Evolutionary conservation across 2,797 vertebrate species (phyloP), one percentile per base, ranked within the genome.

Genomic region (Buphagus erythrorhynchus): DNA sequence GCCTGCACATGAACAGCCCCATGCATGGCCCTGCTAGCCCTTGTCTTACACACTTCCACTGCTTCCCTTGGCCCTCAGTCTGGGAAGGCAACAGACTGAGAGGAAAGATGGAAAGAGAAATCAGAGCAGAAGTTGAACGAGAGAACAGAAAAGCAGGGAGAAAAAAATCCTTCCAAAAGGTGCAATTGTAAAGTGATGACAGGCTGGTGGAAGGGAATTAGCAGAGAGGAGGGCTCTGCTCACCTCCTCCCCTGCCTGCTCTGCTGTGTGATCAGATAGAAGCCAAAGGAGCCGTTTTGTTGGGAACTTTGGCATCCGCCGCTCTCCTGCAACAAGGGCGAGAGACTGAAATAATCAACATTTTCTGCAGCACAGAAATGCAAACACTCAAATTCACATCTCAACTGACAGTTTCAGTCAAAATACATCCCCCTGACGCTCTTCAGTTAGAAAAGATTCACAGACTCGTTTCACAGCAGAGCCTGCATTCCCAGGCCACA

Each of bases 321-420:
- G 0, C 93, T 79, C 87, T 82, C 59, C 72, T 8, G 12, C 85
- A 74, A 28, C 42, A 24, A 71, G 68, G 72, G 94, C 20, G 82
- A 96, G 94, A 95, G 96, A 91, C 94, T 93, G 94, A 95, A 94
- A 94, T 83, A 88, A 91, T 94, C 95, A 95, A 90, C 91, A 86
- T 95, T 96, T 94, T 85, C 91, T 8, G 4, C 1, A 0, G 78
- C 80, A 49, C 89, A 77, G 89, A 91, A 80, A 95, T 83, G 94
- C 94, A 95, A 95, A 95, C 94, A 77, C 68, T 91, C 49, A 49
- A 55, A 95, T 61, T 74, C 95, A 28, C 72, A 24, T 95, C 92
- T 46, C 24, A 49, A 2, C 90, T 94, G 95, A 95, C 94, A 96
- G 90, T 24, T 95, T 35, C 85, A 86, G 96, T 97, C 90, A 96